A percentile compares a stretch with the other conserved stretches of the same genome.
These are phyloP conservation scores for Pogonocichla stellata DNA, from an alignment of 2,113 vertebrate genomes.

Conservation along the genomic window DNA sequence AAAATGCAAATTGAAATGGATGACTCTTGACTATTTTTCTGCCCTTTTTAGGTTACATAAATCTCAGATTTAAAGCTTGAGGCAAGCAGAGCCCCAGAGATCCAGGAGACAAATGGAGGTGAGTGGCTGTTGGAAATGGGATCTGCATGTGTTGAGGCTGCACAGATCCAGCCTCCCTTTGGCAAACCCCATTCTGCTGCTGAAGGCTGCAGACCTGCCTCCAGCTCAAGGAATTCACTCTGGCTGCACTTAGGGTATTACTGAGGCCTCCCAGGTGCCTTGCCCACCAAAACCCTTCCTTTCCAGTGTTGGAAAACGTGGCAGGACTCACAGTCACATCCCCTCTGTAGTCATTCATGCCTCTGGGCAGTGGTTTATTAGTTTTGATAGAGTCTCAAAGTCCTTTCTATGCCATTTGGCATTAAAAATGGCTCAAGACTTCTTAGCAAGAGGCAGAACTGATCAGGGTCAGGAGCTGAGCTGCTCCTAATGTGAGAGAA, in stretches of 20 bases:
- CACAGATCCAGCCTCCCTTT: not conserved
- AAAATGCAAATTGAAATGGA: not conserved
- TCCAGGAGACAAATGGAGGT: not conserved
- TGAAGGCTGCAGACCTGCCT: not conserved
- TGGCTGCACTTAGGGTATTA: not conserved
- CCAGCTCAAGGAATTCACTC: not conserved
- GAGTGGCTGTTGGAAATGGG: not conserved
- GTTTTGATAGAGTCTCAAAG: not conserved
- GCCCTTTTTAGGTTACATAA: not conserved
- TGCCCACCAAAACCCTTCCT: not conserved
- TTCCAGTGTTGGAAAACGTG: fast-evolving
- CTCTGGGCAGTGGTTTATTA: not conserved
- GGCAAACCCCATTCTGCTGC: not conserved
- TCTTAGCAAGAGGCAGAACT: not conserved
- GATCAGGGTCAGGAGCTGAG: not conserved
- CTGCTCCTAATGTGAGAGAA: not conserved
- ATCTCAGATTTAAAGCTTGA: not conserved
- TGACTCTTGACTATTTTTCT: not conserved
- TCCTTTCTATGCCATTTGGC: not conserved
- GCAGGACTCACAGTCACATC: not conserved
- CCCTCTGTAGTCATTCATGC: not conserved
- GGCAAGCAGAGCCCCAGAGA: not conserved
- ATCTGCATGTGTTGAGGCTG: fast-evolving
- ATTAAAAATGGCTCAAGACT: not conserved
- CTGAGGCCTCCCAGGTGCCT: not conserved